phyloP scores from a whole-genome alignment of 2,797 vertebrate genomes.

The Rhynchotus rufescens region DNA sequence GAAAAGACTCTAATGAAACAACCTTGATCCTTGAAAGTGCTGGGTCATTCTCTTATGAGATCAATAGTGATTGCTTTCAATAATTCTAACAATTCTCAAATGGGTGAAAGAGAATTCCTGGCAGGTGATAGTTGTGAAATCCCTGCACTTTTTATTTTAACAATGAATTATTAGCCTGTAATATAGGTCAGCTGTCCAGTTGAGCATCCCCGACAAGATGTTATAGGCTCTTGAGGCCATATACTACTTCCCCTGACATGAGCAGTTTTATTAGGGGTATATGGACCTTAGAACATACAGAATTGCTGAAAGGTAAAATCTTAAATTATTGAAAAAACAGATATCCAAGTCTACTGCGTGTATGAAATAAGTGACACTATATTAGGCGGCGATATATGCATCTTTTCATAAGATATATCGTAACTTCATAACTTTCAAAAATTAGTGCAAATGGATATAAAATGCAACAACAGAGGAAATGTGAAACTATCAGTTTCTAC shows the following conservation, averaged over 20 bases:
- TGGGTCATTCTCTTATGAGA: slow-evolving; percentile 22
- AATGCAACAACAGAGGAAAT: neutral
- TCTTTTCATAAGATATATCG: neutral
- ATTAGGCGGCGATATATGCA: neutral
- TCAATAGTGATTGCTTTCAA: slow-evolving; percentile 52
- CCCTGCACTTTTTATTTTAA: slow-evolving; percentile 43
- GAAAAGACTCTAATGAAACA: slow-evolving; percentile 4
- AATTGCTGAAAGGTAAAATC: neutral
- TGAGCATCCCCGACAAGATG: slow-evolving; percentile 12
- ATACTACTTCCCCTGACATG: neutral
- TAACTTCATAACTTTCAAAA: neutral
- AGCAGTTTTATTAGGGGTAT: neutral
- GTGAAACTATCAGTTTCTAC: neutral
- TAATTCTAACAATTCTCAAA: slow-evolving; percentile 47
- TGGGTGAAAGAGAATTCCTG: neutral
- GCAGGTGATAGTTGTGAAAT: slow-evolving; percentile 34
- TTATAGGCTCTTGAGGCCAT: neutral
- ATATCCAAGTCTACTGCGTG: neutral
- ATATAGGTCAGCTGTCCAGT: slow-evolving; percentile 6
- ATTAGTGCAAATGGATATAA: neutral
- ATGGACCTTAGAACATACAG: neutral
- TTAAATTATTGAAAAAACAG: neutral
- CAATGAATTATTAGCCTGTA: slow-evolving; percentile 28
- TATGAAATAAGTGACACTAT: neutral
- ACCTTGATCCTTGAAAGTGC: slow-evolving; percentile 26